Evolutionary conservation across 2,113 vertebrate genomes (phyloP).

Genomic region (Guaruba guarouba): DNA sequence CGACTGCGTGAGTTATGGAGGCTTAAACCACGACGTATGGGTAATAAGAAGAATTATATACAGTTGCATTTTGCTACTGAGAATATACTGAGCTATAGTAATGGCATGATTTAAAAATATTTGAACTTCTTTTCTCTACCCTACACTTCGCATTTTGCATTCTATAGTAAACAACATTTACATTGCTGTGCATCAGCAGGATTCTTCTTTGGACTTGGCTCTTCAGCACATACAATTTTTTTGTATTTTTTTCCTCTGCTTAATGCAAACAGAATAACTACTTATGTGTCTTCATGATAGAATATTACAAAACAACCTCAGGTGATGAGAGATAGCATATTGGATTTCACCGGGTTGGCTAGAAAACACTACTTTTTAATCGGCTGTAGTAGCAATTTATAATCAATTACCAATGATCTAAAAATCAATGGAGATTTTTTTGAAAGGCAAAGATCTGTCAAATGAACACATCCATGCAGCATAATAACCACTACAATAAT

Average conservation of each 20-base stretch:
- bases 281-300: background rate
- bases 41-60: background rate
- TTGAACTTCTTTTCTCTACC: background rate
- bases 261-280: background rate
- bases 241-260: background rate
- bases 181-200: background rate
- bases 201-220: background rate
- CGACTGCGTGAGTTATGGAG: too few species aligned
- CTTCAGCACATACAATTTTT: background rate
- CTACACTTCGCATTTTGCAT: background rate
- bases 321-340: background rate
- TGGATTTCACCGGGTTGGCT: background rate
- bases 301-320: background rate
- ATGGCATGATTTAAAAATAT: background rate
- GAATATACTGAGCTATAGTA: background rate
- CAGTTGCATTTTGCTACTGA: background rate
- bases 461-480: background rate
- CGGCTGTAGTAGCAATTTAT: background rate
- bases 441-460: background rate
- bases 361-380: background rate
- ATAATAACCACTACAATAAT: background rate
- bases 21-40: background rate
- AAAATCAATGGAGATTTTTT: constrained; percentile 1
- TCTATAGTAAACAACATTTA: background rate
- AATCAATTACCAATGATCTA: background rate